phyloP scores from a whole-genome alignment of 2,888 invertebrate genomes.

The Lobophora halterata region DNA sequence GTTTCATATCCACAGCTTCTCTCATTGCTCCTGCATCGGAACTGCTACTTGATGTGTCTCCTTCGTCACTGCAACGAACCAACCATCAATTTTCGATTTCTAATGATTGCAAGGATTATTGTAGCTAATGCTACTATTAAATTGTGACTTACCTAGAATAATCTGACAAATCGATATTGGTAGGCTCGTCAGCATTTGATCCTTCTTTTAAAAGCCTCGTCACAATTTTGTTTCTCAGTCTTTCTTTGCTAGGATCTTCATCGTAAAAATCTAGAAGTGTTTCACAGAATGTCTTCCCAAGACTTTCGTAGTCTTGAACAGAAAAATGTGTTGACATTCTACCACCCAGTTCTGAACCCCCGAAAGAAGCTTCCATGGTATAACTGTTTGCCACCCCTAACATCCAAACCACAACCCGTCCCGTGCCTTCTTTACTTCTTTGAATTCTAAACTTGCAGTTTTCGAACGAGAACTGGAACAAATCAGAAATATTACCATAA shows the following conservation, averaged over 20 bases:
- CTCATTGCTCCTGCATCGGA: constrained; percentile 83
- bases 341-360: constrained; percentile 92
- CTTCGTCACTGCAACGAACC: constrained; percentile 89
- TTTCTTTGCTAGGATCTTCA: constrained; percentile 91
- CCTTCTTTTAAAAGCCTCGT: constrained; percentile 89
- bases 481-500: background rate
- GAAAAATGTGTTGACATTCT: constrained; percentile 92
- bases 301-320: constrained; percentile 82
- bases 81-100: no score
- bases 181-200: constrained; percentile 93
- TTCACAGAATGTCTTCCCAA: constrained; percentile 95
- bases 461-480: constrained; percentile 92
- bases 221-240: constrained; percentile 89
- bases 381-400: constrained; percentile 96
- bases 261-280: constrained; percentile 95
- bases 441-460: constrained; percentile 96
- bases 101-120: background rate
- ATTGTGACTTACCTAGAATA: constrained; percentile 89
- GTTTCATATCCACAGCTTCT: constrained; percentile 71
- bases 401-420: constrained; percentile 96
- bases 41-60: constrained; percentile 87
- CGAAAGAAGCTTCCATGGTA: constrained; percentile 97
- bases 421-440: constrained; percentile 96
- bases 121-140: background rate
- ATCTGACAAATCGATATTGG: constrained; percentile 91